These are phyloP conservation scores for Xestia rhomboidea DNA, from an alignment of 2,888 invertebrate species.

Conservation along the genomic window DNA sequence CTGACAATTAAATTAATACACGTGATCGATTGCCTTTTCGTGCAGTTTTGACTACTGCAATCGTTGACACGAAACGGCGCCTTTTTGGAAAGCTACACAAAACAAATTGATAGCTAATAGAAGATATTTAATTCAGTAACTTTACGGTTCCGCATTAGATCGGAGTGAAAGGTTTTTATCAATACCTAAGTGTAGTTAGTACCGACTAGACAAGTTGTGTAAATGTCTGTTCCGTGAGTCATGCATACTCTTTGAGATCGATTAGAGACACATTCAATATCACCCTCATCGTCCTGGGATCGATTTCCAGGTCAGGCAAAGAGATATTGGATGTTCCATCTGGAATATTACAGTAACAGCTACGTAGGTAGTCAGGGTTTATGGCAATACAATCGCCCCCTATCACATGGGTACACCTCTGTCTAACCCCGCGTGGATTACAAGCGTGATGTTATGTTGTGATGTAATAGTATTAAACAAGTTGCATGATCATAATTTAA, in stretches of 20 bases:
- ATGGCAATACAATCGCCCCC: not conserved
- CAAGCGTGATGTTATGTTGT: no score
- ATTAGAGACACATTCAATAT: not conserved
- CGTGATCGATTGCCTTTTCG: not conserved
- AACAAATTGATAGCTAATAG: not conserved
- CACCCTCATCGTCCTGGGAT: not conserved
- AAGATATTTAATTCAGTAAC: not conserved
- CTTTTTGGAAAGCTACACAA: not conserved
- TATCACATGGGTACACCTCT: not conserved
- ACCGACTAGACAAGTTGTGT: not conserved
- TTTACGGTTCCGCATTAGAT: not conserved
- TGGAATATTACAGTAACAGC: not conserved
- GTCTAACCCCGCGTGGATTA: no score
- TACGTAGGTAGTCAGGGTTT: not conserved
- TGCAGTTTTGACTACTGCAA: not conserved
- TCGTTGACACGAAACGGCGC: not conserved
- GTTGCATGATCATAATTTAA: no score
- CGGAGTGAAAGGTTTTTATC: conserved; percentile 8
- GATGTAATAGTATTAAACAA: no score
- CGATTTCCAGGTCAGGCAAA: not conserved
- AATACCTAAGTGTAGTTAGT: not conserved
- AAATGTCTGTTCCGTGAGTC: not conserved
- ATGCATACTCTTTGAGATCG: not conserved
- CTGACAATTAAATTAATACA: not conserved
- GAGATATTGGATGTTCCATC: not conserved